Base-by-base conservation (phyloP, 2,888 invertebrate species). In the Parnassius apollo region DNA sequence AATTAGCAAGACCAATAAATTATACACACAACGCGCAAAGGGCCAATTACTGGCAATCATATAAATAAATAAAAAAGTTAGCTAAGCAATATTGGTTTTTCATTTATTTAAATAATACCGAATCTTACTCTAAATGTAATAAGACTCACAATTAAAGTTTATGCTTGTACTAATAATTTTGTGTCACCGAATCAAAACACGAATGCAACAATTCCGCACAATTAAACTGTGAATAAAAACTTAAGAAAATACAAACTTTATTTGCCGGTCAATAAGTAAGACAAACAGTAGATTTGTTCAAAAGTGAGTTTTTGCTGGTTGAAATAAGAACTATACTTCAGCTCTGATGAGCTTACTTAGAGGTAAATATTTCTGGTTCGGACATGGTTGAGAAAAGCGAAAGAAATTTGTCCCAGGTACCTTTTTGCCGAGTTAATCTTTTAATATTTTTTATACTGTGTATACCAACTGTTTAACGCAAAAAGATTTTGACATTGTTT, bases 401-500 rank as follows among this genome's bases (percentile, higher is more conserved):
- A 88, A 88, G 86, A 89, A 90, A 89, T 89, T 89, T 89, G 89
- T 89, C 88, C 80, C 75, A 59, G 70, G 74, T 72, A 69, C 73
- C 72, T 78, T 80, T 80, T 83, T 82, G 75, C 73, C 67, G 68
- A 67, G 76, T 72, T 68, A 66, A 68, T 68, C 75, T 80, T 76
- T 70, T 67, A 61, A 59, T 66, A 53, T 77, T 77, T 77, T 81
- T 77, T 76, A 78, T 78, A 76, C 77, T 65, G 70, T 67, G 74
- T 71, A 76, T 76, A 78, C 80, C 75, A 81, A 82, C 79, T 81
- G 84, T 70, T 83, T 80, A 75, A 77, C 79, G 83, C 77, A 83
- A 88, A 88, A 86, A 85, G 81, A 80, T 83, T 85, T 81, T 86
- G 88, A 88, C 87, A 86, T 86, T 85, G 85, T 86, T 85, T 80